These are phyloP conservation scores for Musca vetustissima DNA, from an alignment of 1,140 invertebrate species.

Conservation along the genomic window DNA sequence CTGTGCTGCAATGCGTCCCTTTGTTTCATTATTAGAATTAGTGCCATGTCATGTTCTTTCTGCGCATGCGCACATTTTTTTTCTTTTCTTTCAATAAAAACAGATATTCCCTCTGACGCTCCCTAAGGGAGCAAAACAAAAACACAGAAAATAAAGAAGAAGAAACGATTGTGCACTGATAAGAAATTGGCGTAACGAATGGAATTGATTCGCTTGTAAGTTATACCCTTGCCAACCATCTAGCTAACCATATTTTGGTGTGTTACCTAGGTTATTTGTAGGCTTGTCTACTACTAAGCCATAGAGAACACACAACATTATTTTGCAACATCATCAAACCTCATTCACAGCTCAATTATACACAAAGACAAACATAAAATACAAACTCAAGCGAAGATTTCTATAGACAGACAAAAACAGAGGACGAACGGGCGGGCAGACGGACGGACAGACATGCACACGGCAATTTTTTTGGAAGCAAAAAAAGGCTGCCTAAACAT, in stretches of 20 bases:
- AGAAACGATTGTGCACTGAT: constrained; percentile 16
- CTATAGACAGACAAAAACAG: background rate
- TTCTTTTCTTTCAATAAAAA: constrained; percentile 2
- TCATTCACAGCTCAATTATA: constrained; percentile 18
- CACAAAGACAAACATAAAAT: background rate
- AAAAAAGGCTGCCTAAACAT: background rate
- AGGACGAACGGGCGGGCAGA: too few species aligned
- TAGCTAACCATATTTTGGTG: background rate
- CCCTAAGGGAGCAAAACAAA: constrained; percentile 5
- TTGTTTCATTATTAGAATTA: constrained; percentile 18
- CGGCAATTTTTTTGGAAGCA: too few species aligned
- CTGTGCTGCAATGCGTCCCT: background rate
- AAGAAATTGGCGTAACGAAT: constrained; percentile 21
- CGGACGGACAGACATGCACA: background rate
- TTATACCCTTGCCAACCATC: background rate
- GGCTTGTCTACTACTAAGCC: background rate
- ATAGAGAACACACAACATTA: background rate
- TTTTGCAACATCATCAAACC: constrained; percentile 19
- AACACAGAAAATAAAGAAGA: background rate
- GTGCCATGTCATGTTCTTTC: constrained; percentile 27
- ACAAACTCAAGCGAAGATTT: too few species aligned
- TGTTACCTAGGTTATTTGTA: background rate
- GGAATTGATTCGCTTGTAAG: constrained; percentile 17
- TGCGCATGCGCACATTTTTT: background rate
- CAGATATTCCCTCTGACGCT: background rate